These are phyloP conservation scores for Xylocopa sonorina DNA, from an alignment of 1,140 invertebrate genomes.

Conservation along the genomic window DNA sequence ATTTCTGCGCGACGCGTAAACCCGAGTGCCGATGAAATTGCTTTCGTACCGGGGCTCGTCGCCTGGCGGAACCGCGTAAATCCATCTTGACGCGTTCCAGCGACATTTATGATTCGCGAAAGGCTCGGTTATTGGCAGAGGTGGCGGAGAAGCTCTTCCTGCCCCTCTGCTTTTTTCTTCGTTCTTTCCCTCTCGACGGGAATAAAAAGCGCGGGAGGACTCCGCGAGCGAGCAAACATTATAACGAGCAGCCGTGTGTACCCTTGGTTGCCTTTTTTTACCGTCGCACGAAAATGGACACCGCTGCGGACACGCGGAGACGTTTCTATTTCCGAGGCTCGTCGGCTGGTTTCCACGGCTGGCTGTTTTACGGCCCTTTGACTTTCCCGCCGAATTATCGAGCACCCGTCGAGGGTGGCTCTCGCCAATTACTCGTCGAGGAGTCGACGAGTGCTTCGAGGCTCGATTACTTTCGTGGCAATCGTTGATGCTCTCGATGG, in stretches of 20 bases:
- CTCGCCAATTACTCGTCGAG: not conserved
- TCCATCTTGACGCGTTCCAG: constrained; percentile 49
- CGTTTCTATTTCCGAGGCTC: constrained; percentile 51
- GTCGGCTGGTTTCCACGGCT: not conserved
- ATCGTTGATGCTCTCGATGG: too few species aligned
- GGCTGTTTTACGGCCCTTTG: not conserved
- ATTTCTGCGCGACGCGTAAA: constrained; percentile 5
- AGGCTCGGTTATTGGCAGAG: constrained; percentile 32
- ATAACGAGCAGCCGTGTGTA: constrained; percentile 33
- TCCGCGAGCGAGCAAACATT: constrained; percentile 16
- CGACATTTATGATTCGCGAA: constrained; percentile 22
- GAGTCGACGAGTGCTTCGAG: not conserved
- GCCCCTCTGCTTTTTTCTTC: not conserved
- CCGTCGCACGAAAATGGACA: constrained; percentile 15
- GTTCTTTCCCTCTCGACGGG: not conserved
- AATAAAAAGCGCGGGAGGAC: constrained; percentile 1
- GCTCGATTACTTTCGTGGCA: not conserved
- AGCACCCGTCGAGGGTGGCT: not conserved
- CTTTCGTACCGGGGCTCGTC: constrained; percentile 10
- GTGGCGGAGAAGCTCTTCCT: constrained; percentile 24
- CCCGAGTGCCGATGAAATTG: not conserved
- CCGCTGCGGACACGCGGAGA: constrained; percentile 18
- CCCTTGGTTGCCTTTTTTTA: constrained; percentile 23
- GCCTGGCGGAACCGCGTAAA: constrained; percentile 26
- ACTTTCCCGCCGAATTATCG: not conserved